Conservation (phyloP, 2,113 vertebrate genomes). For the Pan paniscus region DNA sequence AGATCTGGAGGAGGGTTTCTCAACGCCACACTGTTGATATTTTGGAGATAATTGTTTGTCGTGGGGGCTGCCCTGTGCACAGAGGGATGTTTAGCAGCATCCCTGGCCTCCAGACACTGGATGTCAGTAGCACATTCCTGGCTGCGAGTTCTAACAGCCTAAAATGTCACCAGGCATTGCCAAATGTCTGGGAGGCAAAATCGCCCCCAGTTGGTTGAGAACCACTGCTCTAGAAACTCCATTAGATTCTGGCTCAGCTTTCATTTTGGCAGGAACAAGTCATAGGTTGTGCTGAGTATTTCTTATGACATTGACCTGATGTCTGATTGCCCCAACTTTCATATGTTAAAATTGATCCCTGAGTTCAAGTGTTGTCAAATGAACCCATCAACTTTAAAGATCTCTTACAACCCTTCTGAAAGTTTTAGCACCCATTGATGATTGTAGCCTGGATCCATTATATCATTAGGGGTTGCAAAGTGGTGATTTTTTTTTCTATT, state of each 20-base stretch:
- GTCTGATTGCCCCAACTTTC: not conserved
- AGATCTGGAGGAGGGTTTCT: not conserved
- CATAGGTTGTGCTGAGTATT: not conserved
- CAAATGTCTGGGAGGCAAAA: not conserved
- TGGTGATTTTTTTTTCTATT: not conserved
- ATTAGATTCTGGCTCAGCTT: not conserved
- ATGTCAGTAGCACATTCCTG: no score
- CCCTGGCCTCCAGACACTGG: rapidly evolving
- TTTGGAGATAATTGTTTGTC: not conserved
- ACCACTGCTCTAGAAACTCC: not conserved
- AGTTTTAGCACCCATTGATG: not conserved
- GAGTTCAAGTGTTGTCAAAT: not conserved
- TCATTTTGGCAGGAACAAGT: not conserved
- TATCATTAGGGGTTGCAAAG: not conserved
- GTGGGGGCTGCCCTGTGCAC: not conserved
- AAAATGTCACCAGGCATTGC: not conserved
- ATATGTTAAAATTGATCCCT: not conserved
- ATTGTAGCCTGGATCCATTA: not conserved
- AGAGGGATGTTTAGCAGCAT: not conserved
- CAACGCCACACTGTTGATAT: not conserved
- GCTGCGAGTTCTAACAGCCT: not conserved
- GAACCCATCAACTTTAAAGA: not conserved
- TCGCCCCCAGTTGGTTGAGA: not conserved
- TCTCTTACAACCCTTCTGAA: not conserved
- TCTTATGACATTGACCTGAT: not conserved